phyloP scores from a whole-genome alignment of 2,113 vertebrate species.

The Campylomormyrus tamandua region DNA sequence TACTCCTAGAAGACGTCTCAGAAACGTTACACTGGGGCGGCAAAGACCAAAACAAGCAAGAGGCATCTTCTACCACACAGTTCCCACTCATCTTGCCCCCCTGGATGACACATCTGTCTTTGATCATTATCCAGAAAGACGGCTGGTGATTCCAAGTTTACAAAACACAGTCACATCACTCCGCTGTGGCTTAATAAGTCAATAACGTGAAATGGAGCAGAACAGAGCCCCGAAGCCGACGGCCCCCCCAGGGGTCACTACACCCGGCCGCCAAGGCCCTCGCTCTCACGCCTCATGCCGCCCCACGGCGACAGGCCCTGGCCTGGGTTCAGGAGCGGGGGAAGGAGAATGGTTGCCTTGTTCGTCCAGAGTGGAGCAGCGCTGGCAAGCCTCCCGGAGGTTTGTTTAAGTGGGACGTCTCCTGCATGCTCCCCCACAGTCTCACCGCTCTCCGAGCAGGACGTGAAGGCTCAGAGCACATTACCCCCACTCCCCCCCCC shows the following conservation, averaged over 20 bases:
- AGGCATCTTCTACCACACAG: neutral
- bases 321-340: neutral
- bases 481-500: neutral
- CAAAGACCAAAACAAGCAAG: neutral
- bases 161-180: neutral
- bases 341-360: conserved; percentile 12
- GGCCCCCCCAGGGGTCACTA: neutral
- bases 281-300: neutral
- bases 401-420: conserved; percentile 18
- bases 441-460: neutral
- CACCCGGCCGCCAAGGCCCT: neutral
- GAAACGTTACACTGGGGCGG: neutral
- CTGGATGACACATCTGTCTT: neutral
- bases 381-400: conserved; percentile 12
- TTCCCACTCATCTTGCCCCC: neutral
- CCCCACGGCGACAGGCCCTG: neutral
- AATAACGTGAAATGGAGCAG: neutral
- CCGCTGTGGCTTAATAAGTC: neutral
- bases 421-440: conserved; percentile 1
- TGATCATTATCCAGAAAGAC: neutral
- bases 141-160: neutral
- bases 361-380: neutral
- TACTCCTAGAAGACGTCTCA: neutral
- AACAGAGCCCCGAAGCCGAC: neutral
- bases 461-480: neutral